Evolutionary conservation across 2,797 vertebrate species (phyloP).

Genomic region (Urophycis tenuis): DNA sequence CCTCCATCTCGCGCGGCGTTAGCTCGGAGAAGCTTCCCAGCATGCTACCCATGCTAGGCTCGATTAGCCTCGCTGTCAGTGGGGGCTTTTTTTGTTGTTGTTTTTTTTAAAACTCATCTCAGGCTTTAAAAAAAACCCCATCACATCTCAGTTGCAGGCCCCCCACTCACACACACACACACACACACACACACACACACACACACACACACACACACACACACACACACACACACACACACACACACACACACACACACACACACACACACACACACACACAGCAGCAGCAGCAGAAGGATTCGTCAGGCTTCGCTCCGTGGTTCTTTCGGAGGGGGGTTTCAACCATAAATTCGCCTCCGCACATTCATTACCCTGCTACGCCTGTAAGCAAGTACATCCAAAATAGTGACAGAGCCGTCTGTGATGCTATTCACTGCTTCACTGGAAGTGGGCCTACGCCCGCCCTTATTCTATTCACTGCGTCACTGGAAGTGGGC

Average conservation of each 20-base stretch:
- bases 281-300: background rate
- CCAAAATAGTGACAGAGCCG: background rate
- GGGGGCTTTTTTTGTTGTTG: background rate
- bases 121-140: background rate
- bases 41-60: background rate
- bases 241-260: conserved; percentile 5
- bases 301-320: background rate
- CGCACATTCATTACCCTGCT: background rate
- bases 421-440: background rate
- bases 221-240: background rate
- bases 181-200: conserved; percentile 6
- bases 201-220: conserved; percentile 5
- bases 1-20: no score
- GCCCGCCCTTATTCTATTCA: no score
- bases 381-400: background rate
- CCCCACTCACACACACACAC: background rate
- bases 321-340: background rate
- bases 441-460: background rate
- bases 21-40: background rate
- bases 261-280: background rate
- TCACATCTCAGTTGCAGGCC: background rate
- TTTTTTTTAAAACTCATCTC: background rate
- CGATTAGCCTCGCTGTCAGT: background rate
- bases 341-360: background rate
- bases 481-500: no score